Conservation (phyloP, 2,888 invertebrate species). For the Ferrisia virgata region DNA sequence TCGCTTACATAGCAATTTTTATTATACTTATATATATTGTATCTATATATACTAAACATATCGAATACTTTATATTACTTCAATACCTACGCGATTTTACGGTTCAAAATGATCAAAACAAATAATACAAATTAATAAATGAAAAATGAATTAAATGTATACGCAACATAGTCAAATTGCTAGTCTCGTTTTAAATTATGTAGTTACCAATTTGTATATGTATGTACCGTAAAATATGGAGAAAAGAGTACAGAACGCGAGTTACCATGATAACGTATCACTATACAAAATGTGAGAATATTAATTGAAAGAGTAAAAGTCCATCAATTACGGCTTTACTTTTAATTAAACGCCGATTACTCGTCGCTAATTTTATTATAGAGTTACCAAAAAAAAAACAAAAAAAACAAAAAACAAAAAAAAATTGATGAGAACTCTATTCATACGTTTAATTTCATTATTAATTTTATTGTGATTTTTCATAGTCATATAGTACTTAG, state of each 20-base stretch:
- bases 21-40: too few relatives aligned
- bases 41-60: not conserved
- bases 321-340: not conserved
- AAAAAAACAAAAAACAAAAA: not conserved
- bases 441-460: conserved; percentile 27
- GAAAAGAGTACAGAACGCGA: not conserved
- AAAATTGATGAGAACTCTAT: too few relatives aligned
- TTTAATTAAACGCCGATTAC: not conserved
- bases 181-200: not conserved
- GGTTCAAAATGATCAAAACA: not conserved
- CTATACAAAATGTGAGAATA: not conserved
- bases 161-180: conserved; percentile 10
- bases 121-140: too few relatives aligned
- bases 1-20: not conserved
- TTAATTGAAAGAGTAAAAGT: not conserved
- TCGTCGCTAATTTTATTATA: not conserved
- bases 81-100: not conserved
- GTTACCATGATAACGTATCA: not conserved
- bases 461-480: conserved; percentile 34
- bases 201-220: conserved; percentile 5
- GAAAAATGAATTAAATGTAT: too few relatives aligned
- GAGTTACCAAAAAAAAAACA: not conserved
- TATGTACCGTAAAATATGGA: not conserved
- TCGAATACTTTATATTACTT: not conserved
- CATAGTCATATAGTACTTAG: conserved; percentile 32